Base-by-base conservation (phyloP, 2,888 invertebrate species). In the Liopterus haemorrhoidalis region DNA sequence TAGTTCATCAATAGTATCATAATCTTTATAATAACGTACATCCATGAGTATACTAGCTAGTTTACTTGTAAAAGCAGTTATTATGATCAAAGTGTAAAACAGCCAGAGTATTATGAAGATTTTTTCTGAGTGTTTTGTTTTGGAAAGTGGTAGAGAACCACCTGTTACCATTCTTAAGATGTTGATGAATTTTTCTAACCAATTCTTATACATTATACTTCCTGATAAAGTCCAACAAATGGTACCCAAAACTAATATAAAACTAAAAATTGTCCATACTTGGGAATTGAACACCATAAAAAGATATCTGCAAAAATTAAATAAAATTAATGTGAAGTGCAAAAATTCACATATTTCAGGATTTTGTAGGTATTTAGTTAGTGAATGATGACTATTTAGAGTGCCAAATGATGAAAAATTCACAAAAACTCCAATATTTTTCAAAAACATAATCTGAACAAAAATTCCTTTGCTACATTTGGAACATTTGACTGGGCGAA, bases 1-100 rank as follows among this genome's bases (percentile, higher is more conserved):
- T 28, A 75, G 51, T 25, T 69, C 62, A 28, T 62, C 55, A 5
- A 73, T 51, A 9, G 63, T 69, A 30, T 69, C 54, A n/a, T 74
- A 68, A 28, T 73, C 70, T 1, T 63, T 58, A 51, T 68, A 70
- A 56, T 67, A 69, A 19, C 39, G 38, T 6, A 39, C 24, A 20
- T 39, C 32, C 39, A 45, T 39, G 25, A 45, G 27, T 12, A 39
- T 45, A 32, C 39, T 39, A 3, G 39, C 39, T 38, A 45, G 8
- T 6, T 39, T 45, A 33, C 45, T 45, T 45, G 38, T 38, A 24
- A 45, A 45, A 9, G 19, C 19, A n/a, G 19, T 45, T 9, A 28
- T 16, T 12, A 39, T 15, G 20, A 45, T 45, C 15, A 45, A 39
- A 16, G 31, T 25, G 19, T 32, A 45, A n/a, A 45, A 14, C 12